Evolutionary conservation across 2,888 invertebrate species (phyloP), one percentile per base, ranked within the genome.

Genomic region (Mesorhabditis belari): DNA sequence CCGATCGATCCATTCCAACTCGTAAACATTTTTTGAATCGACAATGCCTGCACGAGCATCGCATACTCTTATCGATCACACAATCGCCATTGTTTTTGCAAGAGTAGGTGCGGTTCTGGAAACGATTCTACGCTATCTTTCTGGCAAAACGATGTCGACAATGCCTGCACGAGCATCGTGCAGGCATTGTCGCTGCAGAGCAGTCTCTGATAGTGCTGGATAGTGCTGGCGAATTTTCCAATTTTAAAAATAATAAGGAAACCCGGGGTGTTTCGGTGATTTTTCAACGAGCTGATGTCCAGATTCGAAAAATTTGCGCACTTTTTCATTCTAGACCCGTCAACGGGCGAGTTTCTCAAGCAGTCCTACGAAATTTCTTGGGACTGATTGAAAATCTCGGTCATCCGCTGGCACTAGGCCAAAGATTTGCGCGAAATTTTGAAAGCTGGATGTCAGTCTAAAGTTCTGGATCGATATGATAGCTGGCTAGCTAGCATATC

Each of bases 101-200:
- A 6, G 78, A 79, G 63, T 77, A 79, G 52, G 77, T 77, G 12
- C 77, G 73, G 58, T 79, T 79, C 75, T 75, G 64, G 56, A 65
- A 50, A 3, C 25, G 12, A 26, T 23, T 57, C 23, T 5, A 50
- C 6, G 35, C 35, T 35, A 35, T 35, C 17, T 35, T 35, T 35
- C 35, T 17, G 17, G 6, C 17, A 35, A 35, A 35, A 12, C 17
- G 17, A 35, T 35, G 35, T n/a, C n/a, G n/a, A 51, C 6, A 51
- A 51, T 51, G n/a, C n/a, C n/a, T 12, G 44, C n/a, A 12, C n/a
- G n/a, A n/a, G 9, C 44, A 44, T n/a, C 9, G n/a, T 9, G 9
- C 51, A 9, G 21, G 6, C 6, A 9, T 51, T 51, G 6, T 51
- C 21, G 12, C 21, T 51, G 12, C 21, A 44, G 9, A n/a, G 44